A percentile compares a stretch with the other conserved stretches of the same genome.
Conservation (phyloP, 2,113 vertebrate species). For the Euleptes europaea region DNA sequence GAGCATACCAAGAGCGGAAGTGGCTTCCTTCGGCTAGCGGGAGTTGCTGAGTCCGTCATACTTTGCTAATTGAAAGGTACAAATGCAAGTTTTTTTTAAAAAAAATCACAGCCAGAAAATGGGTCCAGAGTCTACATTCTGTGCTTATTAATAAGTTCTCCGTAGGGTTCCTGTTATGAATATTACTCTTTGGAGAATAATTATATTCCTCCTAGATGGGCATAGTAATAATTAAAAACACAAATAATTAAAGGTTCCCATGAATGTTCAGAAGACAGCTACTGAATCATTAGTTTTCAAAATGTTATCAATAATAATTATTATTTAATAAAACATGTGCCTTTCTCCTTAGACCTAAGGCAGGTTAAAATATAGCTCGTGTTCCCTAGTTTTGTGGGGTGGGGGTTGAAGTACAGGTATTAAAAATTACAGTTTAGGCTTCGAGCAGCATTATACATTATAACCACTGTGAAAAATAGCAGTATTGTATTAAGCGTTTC, state of each 20-base stretch:
- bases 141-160: background rate
- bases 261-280: background rate
- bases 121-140: background rate
- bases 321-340: too few relatives aligned
- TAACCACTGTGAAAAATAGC: background rate
- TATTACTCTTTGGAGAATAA: background rate
- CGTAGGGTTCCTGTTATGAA: background rate
- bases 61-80: background rate
- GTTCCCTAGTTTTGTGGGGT: background rate
- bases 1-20: conserved; percentile 32
- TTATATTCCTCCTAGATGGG: background rate
- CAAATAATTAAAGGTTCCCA: background rate
- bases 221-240: background rate
- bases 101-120: conserved; percentile 4
- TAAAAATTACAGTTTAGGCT: background rate
- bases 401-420: background rate
- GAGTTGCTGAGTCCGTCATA: background rate
- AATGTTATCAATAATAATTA: background rate
- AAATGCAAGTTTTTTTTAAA: background rate
- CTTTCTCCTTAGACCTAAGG: too few relatives aligned
- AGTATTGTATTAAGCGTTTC: background rate
- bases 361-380: background rate
- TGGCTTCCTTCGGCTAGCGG: background rate
- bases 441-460: background rate
- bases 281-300: background rate